phyloP scores from a whole-genome alignment of 1,140 invertebrate species.

The Lerema accius region DNA sequence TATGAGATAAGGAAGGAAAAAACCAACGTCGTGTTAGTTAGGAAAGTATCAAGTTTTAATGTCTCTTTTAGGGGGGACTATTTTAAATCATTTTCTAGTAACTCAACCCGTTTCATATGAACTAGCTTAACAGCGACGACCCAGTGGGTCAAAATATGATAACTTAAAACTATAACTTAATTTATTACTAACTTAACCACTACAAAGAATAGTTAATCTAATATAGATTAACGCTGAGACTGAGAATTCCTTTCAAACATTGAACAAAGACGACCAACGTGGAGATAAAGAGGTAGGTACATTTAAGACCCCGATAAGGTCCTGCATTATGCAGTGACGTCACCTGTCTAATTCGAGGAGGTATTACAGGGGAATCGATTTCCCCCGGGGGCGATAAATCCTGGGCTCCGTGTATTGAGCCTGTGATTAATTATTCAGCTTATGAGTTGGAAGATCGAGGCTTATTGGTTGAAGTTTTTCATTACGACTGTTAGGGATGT shows the following conservation, averaged over 20 bases:
- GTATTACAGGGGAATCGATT: slow-evolving; percentile 17
- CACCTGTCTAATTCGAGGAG: slow-evolving; percentile 30
- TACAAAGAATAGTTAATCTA: not conserved
- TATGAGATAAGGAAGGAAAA: no score
- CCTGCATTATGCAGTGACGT: slow-evolving; percentile 31
- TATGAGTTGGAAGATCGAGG: slow-evolving; percentile 26
- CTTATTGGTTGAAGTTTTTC: slow-evolving; percentile 17
- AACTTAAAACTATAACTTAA: no score
- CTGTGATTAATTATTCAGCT: slow-evolving; percentile 33
- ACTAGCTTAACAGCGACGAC: no score
- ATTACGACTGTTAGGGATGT: not conserved
- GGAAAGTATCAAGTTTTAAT: no score
- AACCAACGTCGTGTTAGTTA: no score
- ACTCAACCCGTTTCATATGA: no score
- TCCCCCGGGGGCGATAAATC: slow-evolving; percentile 20
- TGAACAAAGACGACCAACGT: not conserved
- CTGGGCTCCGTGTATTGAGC: not conserved
- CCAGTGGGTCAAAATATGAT: no score
- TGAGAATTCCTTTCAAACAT: not conserved
- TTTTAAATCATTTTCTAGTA: no score
- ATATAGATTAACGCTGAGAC: not conserved
- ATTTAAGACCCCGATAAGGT: slow-evolving; percentile 12
- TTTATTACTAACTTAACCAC: no score
- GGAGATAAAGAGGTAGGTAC: slow-evolving; percentile 7
- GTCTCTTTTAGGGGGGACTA: no score